A percentile compares a stretch with the other conserved stretches of the same genome.
Conservation (phyloP, 2,888 invertebrate genomes). For the Agriopis leucophaearia region DNA sequence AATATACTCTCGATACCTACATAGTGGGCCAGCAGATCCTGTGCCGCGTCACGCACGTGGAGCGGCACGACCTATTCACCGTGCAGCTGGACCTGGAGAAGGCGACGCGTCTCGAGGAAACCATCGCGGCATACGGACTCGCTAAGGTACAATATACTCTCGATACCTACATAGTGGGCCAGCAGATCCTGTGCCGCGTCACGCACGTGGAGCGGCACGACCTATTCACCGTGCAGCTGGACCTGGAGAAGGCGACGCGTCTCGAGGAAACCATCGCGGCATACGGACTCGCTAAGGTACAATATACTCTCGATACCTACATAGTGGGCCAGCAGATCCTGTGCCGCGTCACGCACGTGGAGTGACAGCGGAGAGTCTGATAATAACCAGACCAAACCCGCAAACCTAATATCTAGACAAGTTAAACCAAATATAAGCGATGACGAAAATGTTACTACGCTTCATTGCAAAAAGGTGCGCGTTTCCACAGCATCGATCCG, state of each 20-base stretch:
- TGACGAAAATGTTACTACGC: too few relatives aligned
- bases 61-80: conserved; percentile 73
- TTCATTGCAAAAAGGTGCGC: too few relatives aligned
- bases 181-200: conserved; percentile 45
- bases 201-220: conserved; percentile 76
- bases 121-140: conserved; percentile 69
- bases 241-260: conserved; percentile 73
- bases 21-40: conserved; percentile 28
- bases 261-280: conserved; percentile 75
- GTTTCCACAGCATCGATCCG: too few relatives aligned
- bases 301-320: not conserved
- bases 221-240: conserved; percentile 75
- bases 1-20: not conserved
- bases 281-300: conserved; percentile 66
- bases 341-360: too few relatives aligned
- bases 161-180: too few relatives aligned
- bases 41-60: conserved; percentile 67
- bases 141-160: conserved; percentile 55
- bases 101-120: conserved; percentile 71
- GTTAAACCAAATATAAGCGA: too few relatives aligned
- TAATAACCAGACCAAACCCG: too few relatives aligned
- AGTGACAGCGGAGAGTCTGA: too few relatives aligned
- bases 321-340: too few relatives aligned
- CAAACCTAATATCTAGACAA: too few relatives aligned
- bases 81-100: conserved; percentile 78